A percentile compares a stretch with the other conserved stretches of the same genome.
These are phyloP conservation scores for Stenodera caucasica DNA, from an alignment of 2,888 invertebrate species.

Conservation along the genomic window DNA sequence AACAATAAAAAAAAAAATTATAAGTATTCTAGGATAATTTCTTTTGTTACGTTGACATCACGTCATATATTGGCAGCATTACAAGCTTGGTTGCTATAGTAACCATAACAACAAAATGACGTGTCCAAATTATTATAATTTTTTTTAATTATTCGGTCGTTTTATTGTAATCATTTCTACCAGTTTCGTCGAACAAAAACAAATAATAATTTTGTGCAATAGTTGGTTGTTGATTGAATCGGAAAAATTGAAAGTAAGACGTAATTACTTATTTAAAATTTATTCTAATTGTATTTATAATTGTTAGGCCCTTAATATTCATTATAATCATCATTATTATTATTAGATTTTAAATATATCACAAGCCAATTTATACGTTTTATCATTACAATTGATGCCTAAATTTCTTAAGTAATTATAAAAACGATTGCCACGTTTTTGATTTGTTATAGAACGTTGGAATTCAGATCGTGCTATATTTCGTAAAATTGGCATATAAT, in stretches of 20 bases:
- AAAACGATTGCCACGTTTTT: slow-evolving; percentile 73
- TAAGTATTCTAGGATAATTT: too few species aligned
- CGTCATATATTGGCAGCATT: too few species aligned
- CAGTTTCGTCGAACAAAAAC: too few species aligned
- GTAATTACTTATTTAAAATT: too few species aligned
- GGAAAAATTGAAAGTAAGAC: too few species aligned
- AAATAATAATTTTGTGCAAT: too few species aligned
- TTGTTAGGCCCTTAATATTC: not conserved
- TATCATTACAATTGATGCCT: slow-evolving; percentile 26
- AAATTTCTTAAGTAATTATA: slow-evolving; percentile 67
- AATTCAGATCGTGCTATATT: slow-evolving; percentile 71
- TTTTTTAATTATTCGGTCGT: not conserved
- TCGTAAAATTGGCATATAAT: slow-evolving; percentile 71
- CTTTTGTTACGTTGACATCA: too few species aligned
- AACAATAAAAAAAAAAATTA: too few species aligned
- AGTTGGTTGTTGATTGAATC: too few species aligned
- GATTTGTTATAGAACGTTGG: slow-evolving; percentile 60
- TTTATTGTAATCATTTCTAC: too few species aligned
- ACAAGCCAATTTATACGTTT: slow-evolving; percentile 25
- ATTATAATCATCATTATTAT: not conserved
- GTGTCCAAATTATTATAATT: not conserved
- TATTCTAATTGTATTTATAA: too few species aligned
- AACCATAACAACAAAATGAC: not conserved
- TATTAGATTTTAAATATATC: slow-evolving; percentile 18
- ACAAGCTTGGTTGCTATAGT: not conserved